Evolutionary conservation across 2,797 vertebrate genomes (phyloP), one percentile per base, ranked within the genome.

Genomic region (Echeneis naucrates): DNA sequence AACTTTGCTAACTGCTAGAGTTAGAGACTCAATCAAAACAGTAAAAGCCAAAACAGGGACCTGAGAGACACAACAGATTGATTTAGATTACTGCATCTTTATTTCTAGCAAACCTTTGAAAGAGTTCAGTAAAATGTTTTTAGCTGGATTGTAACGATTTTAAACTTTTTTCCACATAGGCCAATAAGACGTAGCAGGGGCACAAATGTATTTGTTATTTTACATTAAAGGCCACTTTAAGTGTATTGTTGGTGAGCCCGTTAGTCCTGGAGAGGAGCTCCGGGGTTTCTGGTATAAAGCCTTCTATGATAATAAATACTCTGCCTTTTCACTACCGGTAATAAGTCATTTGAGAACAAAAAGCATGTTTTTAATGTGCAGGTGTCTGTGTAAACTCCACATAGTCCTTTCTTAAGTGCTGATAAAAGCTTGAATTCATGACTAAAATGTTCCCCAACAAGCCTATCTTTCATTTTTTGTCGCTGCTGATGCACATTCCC

Each of bases 401-500:
- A 62, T 33, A 37, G 52, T 52, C 51, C 35, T 16, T 17, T 14
- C 8, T 16, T 16, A 60, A 62, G 24, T 76, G 53, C 51, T 55
- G 63, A n/a, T 67, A 40, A 56, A 54, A 60, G 51, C 45, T 70
- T 32, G 30, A 54, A 60, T 13, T 54, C 72, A 33, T 54, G 33
- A 53, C 27, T n/a, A 47, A 47, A 68, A 74, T 26, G 4, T 51
- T 74, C 32, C n/a, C 13, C 11, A 9, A 51, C 57, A 45, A 52
- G 17, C 38, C 26, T 58, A 21, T 71, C 38, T 65, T 56, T 53
- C 2, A 19, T 56, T 57, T 70, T 68, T 44, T 52, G 51, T 19
- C 82, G 60, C 63, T 75, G 69, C 66, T 60, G 55, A 60, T 75
- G 82, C 78, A 77, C 73, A 81, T 88, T 89, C 87, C 72, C 54